Base-by-base conservation (phyloP, 2,113 vertebrate genomes). In the Brachionichthys hirsutus region DNA sequence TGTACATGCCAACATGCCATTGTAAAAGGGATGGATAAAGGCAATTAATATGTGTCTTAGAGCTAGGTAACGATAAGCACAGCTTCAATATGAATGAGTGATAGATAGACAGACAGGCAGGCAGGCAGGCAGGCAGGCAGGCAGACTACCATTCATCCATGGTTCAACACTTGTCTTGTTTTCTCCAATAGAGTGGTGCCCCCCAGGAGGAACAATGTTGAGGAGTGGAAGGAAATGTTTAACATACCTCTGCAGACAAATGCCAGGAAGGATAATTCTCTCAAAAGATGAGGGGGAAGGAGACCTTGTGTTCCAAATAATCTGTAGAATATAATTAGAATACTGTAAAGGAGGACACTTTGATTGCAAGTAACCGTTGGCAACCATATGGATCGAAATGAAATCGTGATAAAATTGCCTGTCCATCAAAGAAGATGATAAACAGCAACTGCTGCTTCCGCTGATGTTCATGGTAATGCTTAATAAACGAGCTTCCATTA, bases 191-290 rank as follows among this genome's bases (percentile, higher is more conserved):
- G 54, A 54, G 35, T 42, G 41, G 38, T 42, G 22, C 63, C 44
- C 44, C 80, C 57, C 4, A 3, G 70, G 75, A 61, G 54, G 54
- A 4, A 41, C 19, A 44, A 62, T 43, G 62, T 44, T 62, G 69
- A 64, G 48, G 77, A 76, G 78, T 79, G 69, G 59, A 52, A 67
- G 62, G 75, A 77, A 75, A 82, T 78, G 75, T 58, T 67, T 61
- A 77, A 73, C 73, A 64, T 69, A 64, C 44, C 67, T 73, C 64
- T 78, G 61, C 45, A 78, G 62, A 62, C 49, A 35, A 48, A 49
- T 50, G 10, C 54, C 22, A 30, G 60, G 61, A 64, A 82, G 22
- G 12, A 34, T 22, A 20, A 67, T 58, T 18, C 72, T 86, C 71
- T 40, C 41, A 63, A 62, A 77, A 62, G 0, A 11, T 24, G 43